Conservation (phyloP, 1,140 invertebrate genomes). For the Solenopsis invicta region DNA sequence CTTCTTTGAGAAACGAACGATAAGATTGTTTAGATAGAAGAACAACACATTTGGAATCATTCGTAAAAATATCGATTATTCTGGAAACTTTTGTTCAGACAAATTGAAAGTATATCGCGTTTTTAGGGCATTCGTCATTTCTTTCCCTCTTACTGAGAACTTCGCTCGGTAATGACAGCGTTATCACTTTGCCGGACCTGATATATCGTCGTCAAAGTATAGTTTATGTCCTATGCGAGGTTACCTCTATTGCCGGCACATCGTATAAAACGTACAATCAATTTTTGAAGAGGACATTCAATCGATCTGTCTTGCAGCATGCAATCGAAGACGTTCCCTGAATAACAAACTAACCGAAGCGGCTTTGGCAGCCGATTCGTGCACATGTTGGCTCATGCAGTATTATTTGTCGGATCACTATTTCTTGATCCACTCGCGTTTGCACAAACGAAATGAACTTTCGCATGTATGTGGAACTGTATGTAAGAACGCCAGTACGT, state of each 20-base stretch:
- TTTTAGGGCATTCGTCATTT: not conserved
- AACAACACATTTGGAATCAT: not conserved
- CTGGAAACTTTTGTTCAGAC: not conserved
- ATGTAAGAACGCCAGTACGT: not conserved
- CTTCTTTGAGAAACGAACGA: not conserved
- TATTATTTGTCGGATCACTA: slow-evolving; percentile 61
- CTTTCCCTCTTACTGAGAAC: not conserved
- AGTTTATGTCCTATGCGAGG: slow-evolving; percentile 52
- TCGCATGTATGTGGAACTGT: not conserved
- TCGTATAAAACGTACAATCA: slow-evolving; percentile 63
- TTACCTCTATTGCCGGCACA: slow-evolving; percentile 54
- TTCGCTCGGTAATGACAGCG: slow-evolving; percentile 35
- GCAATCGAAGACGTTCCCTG: slow-evolving; percentile 63
- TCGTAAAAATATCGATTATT: not conserved
- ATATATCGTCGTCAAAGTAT: slow-evolving; percentile 50
- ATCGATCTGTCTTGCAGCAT: slow-evolving; percentile 64
- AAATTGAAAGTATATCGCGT: not conserved
- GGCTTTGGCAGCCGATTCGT: slow-evolving; percentile 60
- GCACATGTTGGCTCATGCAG: slow-evolving; percentile 47
- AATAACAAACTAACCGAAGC: slow-evolving; percentile 60
- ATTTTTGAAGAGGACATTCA: slow-evolving; percentile 67
- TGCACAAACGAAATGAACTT: slow-evolving; percentile 61
- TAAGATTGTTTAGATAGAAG: not conserved
- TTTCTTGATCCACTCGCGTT: slow-evolving; percentile 56
- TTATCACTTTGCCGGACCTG: slow-evolving; percentile 39